These are phyloP conservation scores for Phenganax subtilis DNA, from an alignment of 92 coral and sea anemone genomes.

Conservation along the genomic window DNA sequence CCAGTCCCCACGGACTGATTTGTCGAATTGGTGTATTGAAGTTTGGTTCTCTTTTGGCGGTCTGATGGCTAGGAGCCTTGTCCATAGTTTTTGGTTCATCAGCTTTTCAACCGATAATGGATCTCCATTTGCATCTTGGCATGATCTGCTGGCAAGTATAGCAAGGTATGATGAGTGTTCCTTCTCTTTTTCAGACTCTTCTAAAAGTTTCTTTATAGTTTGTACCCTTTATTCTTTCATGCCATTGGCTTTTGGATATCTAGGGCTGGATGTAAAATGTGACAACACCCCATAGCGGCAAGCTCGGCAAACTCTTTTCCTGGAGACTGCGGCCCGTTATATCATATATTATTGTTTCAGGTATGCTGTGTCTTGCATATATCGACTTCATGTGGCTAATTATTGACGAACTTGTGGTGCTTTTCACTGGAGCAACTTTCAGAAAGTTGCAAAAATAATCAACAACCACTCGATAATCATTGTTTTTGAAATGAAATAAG, in stretches of 20 bases:
- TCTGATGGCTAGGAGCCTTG: constrained; percentile 2
- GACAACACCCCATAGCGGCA: neutral
- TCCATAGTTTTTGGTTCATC: neutral
- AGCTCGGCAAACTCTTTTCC: constrained; percentile 7
- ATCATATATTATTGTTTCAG: neutral
- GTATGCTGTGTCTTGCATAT: constrained; percentile 2
- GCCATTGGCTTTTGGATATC: constrained; percentile 14
- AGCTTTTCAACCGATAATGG: neutral
- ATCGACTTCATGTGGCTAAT: constrained; percentile 22
- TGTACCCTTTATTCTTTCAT: constrained; percentile 13
- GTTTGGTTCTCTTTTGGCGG: neutral
- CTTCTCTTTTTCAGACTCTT: neutral
- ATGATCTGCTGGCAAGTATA: neutral
- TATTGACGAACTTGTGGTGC: constrained; percentile 3
- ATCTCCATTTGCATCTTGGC: neutral
- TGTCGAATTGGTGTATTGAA: neutral
- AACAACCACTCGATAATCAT: neutral
- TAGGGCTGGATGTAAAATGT: constrained; percentile 3
- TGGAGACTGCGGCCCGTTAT: constrained; percentile 7
- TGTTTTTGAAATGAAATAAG: constrained; percentile 1
- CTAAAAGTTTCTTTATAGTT: constrained; percentile 5
- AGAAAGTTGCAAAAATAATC: neutral
- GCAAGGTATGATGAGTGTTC: constrained; percentile 7
- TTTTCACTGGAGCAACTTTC: neutral
- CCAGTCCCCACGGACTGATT: too few species aligned